A percentile compares a stretch with the other conserved stretches of the same genome.
Evolutionary conservation across 2,888 invertebrate species (phyloP).

Genomic region (Microctonus aethiopoides): DNA sequence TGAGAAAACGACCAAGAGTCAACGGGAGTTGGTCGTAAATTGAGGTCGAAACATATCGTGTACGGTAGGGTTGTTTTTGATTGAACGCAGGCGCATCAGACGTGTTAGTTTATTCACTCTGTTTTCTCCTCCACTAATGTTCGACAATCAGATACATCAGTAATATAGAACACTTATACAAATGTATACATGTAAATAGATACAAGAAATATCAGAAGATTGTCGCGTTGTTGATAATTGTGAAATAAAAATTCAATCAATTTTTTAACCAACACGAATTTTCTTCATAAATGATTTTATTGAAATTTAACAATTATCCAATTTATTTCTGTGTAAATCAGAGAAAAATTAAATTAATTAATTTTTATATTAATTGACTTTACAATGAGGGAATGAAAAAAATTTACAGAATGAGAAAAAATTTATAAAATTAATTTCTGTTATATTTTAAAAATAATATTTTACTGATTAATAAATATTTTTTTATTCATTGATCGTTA

Average conservation of each 20-base stretch:
- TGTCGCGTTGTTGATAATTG: conserved; percentile 14
- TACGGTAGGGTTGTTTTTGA: conserved; percentile 28
- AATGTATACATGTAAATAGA: not conserved
- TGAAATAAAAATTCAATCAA: conserved; percentile 5
- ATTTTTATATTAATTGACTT: not conserved
- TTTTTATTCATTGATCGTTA: no score
- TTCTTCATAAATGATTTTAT: conserved; percentile 6
- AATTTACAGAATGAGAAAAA: no score
- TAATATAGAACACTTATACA: not conserved
- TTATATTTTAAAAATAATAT: no score
- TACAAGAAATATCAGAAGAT: conserved; percentile 1
- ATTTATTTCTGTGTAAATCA: not conserved
- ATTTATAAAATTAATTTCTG: no score
- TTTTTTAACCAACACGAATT: conserved; percentile 8
- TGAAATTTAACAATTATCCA: not conserved
- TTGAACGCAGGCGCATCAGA: conserved; percentile 22
- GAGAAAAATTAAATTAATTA: not conserved
- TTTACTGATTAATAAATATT: no score
- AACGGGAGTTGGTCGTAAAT: conserved; percentile 47
- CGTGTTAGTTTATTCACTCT: not conserved
- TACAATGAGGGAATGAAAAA: not conserved
- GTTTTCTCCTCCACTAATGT: not conserved
- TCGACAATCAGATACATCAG: not conserved
- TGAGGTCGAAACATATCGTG: conserved; percentile 46
- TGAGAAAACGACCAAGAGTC: conserved; percentile 35